These are phyloP conservation scores for Drosophila arawakana DNA, from an alignment of 1,140 invertebrate genomes.

Conservation along the genomic window DNA sequence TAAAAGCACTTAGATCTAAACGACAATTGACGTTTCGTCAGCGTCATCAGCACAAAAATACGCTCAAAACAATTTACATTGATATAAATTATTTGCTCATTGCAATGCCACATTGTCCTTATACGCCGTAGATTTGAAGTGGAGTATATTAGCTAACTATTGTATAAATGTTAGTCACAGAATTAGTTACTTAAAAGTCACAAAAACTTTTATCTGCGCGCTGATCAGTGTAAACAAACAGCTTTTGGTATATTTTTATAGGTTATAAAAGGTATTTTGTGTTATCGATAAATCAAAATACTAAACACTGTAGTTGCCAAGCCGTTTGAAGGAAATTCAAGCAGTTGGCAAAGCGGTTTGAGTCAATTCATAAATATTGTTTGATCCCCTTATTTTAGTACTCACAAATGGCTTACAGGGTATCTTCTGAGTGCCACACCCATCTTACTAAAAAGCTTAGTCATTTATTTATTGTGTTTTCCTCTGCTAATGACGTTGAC, in stretches of 20 bases:
- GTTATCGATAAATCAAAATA: too few species aligned
- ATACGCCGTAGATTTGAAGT: conserved; percentile 21
- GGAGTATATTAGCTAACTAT: neutral
- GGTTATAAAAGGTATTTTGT: too few species aligned
- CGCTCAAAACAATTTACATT: conserved; percentile 36
- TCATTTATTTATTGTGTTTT: conserved; percentile 13
- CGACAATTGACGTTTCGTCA: conserved; percentile 23
- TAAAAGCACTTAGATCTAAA: conserved; percentile 39
- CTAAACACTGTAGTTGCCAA: too few species aligned
- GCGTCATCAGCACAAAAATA: conserved; percentile 23
- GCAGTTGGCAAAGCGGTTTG: neutral
- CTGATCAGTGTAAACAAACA: too few species aligned
- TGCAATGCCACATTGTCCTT: conserved; percentile 16
- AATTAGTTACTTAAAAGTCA: too few species aligned
- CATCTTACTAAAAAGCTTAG: neutral
- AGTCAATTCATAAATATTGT: too few species aligned
- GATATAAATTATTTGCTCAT: conserved; percentile 36
- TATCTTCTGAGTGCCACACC: neutral
- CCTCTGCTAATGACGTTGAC: conserved; percentile 59
- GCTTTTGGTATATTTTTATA: too few species aligned
- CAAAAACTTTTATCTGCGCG: too few species aligned
- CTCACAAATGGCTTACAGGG: neutral
- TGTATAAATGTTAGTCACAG: too few species aligned
- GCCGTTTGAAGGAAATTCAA: too few species aligned
- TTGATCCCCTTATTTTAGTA: too few species aligned